These are phyloP conservation scores for Geophilus truncorum DNA, from an alignment of 2,888 invertebrate genomes.

Conservation along the genomic window DNA sequence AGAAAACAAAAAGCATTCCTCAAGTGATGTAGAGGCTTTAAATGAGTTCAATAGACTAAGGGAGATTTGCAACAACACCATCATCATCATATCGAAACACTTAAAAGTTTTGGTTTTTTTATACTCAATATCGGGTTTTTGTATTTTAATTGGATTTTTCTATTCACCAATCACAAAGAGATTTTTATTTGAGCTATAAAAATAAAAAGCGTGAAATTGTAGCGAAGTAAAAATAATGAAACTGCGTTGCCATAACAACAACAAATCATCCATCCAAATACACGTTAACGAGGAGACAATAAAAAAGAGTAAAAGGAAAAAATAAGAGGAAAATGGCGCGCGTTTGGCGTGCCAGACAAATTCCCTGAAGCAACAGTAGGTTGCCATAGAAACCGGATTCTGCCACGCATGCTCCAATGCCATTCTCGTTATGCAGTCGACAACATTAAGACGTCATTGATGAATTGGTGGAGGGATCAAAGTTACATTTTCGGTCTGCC, in stretches of 20 bases:
- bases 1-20: background rate
- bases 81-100: background rate
- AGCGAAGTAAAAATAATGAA: background rate
- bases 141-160: background rate
- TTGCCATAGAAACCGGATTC: background rate
- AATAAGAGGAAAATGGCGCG: conserved; percentile 3
- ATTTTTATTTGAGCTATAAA: background rate
- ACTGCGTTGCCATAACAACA: background rate
- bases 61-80: background rate
- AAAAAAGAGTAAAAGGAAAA: background rate
- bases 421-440: conserved; percentile 9
- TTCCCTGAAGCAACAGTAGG: conserved; percentile 13
- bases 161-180: background rate
- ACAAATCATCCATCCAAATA: background rate
- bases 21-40: background rate
- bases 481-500: background rate
- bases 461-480: background rate
- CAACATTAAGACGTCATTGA: conserved; percentile 25
- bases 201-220: background rate
- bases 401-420: background rate
- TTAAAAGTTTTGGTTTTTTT: background rate
- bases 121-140: background rate
- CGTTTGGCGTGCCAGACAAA: conserved; percentile 1
- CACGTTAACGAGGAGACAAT: conserved; percentile 18
- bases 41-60: background rate